Conservation (phyloP, 2,797 vertebrate genomes). For the Neosalanx taihuensis region DNA sequence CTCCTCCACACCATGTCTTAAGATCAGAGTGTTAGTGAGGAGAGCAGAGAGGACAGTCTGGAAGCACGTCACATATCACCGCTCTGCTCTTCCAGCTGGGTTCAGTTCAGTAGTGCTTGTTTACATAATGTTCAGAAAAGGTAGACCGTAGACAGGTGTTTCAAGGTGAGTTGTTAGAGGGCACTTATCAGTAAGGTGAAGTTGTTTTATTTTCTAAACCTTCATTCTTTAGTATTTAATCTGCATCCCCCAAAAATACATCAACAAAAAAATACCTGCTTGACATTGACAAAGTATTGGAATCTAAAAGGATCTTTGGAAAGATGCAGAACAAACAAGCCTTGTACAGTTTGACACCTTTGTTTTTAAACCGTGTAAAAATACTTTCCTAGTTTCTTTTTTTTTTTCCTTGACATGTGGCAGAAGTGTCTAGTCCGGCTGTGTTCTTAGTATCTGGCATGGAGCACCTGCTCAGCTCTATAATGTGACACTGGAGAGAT, state of each 20-base stretch:
- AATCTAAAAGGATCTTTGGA: constrained; percentile 65
- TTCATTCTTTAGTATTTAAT: constrained; percentile 59
- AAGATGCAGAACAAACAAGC: constrained; percentile 72
- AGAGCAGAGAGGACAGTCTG: constrained; percentile 45
- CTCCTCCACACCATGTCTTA: constrained; percentile 45
- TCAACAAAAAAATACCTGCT: constrained; percentile 47
- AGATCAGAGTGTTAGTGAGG: constrained; percentile 42
- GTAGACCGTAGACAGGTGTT: constrained; percentile 50
- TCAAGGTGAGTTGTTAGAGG: constrained; percentile 41
- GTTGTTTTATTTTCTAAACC: constrained; percentile 25
- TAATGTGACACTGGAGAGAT: constrained; percentile 83
- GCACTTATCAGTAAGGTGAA: constrained; percentile 55
- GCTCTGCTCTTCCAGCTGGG: constrained; percentile 49
- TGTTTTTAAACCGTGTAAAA: constrained; percentile 72
- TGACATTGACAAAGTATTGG: constrained; percentile 60
- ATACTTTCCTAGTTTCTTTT: constrained; percentile 61
- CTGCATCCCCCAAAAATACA: constrained; percentile 54
- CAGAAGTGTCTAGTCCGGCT: constrained; percentile 68
- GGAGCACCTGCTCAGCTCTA: constrained; percentile 63
- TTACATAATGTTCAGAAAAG: constrained; percentile 67
- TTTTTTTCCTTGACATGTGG: constrained; percentile 55
- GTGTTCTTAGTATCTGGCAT: constrained; percentile 49
- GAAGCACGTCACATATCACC: constrained; percentile 54
- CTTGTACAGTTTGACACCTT: constrained; percentile 75
- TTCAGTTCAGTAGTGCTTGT: constrained; percentile 67